These are phyloP conservation scores for Puffinus mauretanicus DNA, from an alignment of 2,113 vertebrate genomes.

Conservation along the genomic window DNA sequence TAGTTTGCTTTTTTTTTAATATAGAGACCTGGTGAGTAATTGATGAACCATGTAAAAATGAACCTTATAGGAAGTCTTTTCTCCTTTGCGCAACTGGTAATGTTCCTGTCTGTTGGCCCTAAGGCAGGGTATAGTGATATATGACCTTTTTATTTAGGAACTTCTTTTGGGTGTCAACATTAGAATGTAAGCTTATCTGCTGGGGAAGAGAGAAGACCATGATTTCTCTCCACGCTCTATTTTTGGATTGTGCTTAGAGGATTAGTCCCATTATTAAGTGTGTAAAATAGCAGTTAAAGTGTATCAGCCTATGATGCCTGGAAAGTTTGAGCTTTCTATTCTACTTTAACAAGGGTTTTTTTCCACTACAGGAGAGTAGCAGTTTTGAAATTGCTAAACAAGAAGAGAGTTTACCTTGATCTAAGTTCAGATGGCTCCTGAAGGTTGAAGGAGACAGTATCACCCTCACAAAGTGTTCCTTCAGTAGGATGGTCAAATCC, in stretches of 20 bases:
- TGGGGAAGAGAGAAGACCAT: background rate
- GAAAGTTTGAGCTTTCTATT: background rate
- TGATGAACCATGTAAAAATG: background rate
- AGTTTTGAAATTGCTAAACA: background rate
- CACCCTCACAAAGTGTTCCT: background rate
- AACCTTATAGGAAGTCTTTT: background rate
- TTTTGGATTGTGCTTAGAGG: background rate
- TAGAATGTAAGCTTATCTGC: background rate
- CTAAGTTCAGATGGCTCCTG: background rate
- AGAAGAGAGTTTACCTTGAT: background rate
- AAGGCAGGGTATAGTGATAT: background rate
- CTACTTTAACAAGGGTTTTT: background rate
- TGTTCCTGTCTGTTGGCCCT: background rate
- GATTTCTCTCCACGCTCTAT: background rate
- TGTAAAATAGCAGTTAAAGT: background rate
- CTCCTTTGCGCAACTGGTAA: background rate
- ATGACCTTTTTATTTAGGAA: background rate
- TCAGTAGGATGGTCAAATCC: background rate
- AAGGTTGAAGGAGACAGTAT: background rate
- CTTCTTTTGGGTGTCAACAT: background rate
- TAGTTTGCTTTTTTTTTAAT: background rate
- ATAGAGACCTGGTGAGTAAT: background rate
- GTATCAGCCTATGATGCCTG: background rate
- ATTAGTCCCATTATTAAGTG: background rate
- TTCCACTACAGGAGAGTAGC: background rate